Percentiles rank a stretch among this genome's conserved stretches.
These are phyloP conservation scores for Lates calcarifer DNA, from an alignment of 2,113 vertebrate species.

Conservation along the genomic window DNA sequence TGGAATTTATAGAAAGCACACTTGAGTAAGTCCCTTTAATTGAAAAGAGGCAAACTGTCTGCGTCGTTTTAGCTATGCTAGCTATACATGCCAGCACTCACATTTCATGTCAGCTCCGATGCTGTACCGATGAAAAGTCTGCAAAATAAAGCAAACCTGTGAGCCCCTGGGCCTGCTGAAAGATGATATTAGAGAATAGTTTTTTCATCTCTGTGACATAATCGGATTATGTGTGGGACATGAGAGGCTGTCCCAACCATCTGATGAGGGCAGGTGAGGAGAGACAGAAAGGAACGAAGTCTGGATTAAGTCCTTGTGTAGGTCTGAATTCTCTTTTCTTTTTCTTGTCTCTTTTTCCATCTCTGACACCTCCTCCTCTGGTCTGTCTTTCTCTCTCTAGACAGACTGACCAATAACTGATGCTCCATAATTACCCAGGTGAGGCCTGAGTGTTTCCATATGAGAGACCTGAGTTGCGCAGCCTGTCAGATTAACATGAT, in stretches of 20 bases:
- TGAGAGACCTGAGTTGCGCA: constrained; percentile 54
- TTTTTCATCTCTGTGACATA: constrained; percentile 59
- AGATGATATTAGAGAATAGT: constrained; percentile 48
- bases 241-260: constrained; percentile 12
- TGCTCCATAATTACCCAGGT: constrained; percentile 70
- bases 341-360: constrained; percentile 44
- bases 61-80: constrained; percentile 52
- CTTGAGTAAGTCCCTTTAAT: constrained; percentile 65
- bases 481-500: constrained; percentile 76
- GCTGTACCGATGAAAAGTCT: constrained; percentile 26
- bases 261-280: constrained; percentile 42
- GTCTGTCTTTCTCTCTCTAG: constrained; percentile 26
- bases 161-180: constrained; percentile 23
- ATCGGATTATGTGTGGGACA: constrained; percentile 51
- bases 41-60: constrained; percentile 60
- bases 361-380: constrained; percentile 52
- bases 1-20: constrained; percentile 67
- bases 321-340: constrained; percentile 13
- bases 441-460: constrained; percentile 77
- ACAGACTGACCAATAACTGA: constrained; percentile 55
- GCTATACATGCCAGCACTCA: constrained; percentile 10
- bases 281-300: constrained; percentile 39
- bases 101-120: constrained; percentile 49
- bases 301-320: constrained; percentile 45
- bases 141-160: constrained; percentile 16